phyloP scores from a whole-genome alignment of 1,140 invertebrate genomes.

The Linepithema humile region DNA sequence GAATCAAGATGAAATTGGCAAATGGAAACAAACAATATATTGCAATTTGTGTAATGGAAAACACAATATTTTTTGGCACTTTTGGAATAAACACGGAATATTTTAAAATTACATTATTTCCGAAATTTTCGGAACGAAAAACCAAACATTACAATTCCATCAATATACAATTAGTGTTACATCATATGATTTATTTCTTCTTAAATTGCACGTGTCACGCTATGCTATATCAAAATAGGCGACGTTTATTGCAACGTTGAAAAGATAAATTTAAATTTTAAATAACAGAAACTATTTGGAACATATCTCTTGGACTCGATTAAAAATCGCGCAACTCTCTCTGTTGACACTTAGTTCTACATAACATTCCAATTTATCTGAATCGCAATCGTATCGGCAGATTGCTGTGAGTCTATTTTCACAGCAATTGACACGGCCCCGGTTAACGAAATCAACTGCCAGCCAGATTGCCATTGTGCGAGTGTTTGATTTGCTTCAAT shows the following conservation, averaged over 20 bases:
- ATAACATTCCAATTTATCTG: constrained; percentile 1
- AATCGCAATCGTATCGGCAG: not conserved
- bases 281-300: not conserved
- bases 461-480: not conserved
- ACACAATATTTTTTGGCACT: not conserved
- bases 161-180: not conserved
- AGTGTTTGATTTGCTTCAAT: not conserved
- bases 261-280: not conserved
- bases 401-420: constrained; percentile 11
- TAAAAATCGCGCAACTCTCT: constrained; percentile 4
- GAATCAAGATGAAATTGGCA: not conserved
- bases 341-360: not conserved
- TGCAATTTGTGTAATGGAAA: not conserved
- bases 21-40: not conserved
- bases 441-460: constrained; percentile 58
- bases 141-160: not conserved
- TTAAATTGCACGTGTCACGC: not conserved
- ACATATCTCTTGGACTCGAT: not conserved
- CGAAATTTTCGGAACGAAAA: not conserved
- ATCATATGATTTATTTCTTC: not conserved
- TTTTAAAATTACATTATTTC: not conserved
- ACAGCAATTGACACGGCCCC: constrained; percentile 17
- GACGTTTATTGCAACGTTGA: not conserved
- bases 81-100: not conserved
- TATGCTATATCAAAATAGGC: not conserved